These are phyloP conservation scores for Rachycentron canadum DNA, from an alignment of 2,797 vertebrate genomes.

Conservation along the genomic window DNA sequence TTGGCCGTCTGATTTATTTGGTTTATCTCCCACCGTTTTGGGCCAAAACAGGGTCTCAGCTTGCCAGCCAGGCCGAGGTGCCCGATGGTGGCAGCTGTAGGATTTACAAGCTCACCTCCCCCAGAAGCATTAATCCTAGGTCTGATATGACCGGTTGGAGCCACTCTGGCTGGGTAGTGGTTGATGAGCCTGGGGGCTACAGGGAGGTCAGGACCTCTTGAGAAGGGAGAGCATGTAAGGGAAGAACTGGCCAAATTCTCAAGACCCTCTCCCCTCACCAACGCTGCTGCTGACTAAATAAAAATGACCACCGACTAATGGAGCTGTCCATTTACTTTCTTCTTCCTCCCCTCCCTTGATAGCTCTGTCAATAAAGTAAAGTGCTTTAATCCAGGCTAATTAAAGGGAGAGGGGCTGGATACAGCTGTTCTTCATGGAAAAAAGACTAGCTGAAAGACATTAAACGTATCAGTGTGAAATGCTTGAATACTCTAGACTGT, in stretches of 20 bases:
- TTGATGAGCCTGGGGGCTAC: conserved; percentile 76
- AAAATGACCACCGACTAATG: conserved; percentile 66
- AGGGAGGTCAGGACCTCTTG: conserved; percentile 80
- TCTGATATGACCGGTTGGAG: conserved; percentile 83
- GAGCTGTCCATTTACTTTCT: conserved; percentile 64
- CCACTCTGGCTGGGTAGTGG: conserved; percentile 80
- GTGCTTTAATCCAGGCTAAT: conserved; percentile 81
- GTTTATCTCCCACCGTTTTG: conserved; percentile 77
- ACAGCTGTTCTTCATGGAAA: conserved; percentile 33
- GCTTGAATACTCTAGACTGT: no score
- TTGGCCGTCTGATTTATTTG: conserved; percentile 79
- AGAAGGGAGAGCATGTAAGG: conserved; percentile 76
- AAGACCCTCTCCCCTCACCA: conserved; percentile 65
- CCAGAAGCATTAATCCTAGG: conserved; percentile 82
- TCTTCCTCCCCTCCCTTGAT: conserved; percentile 55
- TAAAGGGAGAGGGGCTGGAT: conserved; percentile 46
- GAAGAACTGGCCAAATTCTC: conserved; percentile 76
- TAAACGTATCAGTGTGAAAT: neutral
- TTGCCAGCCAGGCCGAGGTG: conserved; percentile 69
- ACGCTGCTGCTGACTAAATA: conserved; percentile 57
- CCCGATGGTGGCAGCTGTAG: conserved; percentile 77
- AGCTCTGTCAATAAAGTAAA: conserved; percentile 75
- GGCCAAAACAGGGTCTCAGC: conserved; percentile 47
- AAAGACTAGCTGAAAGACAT: conserved; percentile 3
- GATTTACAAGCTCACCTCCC: conserved; percentile 82